Conservation (phyloP, 2,113 vertebrate genomes). For the Sapayoa aenigma region DNA sequence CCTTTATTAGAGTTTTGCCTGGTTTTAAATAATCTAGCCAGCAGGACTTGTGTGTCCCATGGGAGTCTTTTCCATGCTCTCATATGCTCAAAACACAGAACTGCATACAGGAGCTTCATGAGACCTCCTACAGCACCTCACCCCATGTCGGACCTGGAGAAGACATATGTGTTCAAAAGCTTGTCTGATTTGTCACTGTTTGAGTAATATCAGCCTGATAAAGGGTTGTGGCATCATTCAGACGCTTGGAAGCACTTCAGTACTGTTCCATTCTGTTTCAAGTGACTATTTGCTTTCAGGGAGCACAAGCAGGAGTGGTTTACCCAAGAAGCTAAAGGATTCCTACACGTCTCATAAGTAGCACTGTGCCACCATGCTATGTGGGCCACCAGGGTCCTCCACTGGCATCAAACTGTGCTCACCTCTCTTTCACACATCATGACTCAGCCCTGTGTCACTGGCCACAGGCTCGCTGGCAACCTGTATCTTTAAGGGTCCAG, state of each 20-base stretch:
- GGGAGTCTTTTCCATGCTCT: not conserved
- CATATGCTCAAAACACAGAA: not conserved
- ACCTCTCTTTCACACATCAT: rapidly evolving
- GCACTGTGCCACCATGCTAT: not conserved
- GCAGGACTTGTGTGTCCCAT: not conserved
- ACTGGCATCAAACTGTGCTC: not conserved
- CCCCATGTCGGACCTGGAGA: not conserved
- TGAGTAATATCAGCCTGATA: not conserved
- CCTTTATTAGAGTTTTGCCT: not conserved
- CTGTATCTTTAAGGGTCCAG: not conserved
- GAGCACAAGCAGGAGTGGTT: not conserved
- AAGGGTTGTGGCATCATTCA: not conserved
- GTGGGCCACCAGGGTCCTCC: not conserved
- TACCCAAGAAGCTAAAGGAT: not conserved
- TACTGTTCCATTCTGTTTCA: not conserved
- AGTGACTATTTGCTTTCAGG: not conserved
- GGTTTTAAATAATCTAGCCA: not conserved
- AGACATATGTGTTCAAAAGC: not conserved
- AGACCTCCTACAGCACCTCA: not conserved
- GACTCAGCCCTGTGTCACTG: not conserved
- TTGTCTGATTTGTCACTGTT: not conserved
- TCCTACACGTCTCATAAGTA: not conserved
- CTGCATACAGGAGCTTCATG: not conserved
- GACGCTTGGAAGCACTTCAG: not conserved
- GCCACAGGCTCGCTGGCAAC: rapidly evolving